Base-by-base conservation (phyloP, 2,888 invertebrate genomes). In the Parnassius mnemosyne region DNA sequence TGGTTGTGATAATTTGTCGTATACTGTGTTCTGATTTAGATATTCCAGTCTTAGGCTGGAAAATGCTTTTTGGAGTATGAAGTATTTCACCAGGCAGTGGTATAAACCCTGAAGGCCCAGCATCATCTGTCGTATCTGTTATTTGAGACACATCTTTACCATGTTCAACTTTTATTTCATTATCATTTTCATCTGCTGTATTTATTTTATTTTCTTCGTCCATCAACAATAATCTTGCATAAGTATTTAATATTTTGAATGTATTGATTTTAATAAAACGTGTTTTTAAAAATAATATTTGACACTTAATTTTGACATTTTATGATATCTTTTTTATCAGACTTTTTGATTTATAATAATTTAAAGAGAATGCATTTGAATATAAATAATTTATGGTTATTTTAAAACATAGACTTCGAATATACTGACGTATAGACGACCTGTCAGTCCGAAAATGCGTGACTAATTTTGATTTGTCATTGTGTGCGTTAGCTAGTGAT, bases 21-120 rank as follows among this genome's bases (percentile, higher is more conserved):
- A 91, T 77, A 61, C 77, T 87, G 62, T 90, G 89, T 69, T 91
- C 90, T 1, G 90, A 91, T 77, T 89, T 91, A 0, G 90, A 91
- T 52, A 85, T 70, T 1, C 87, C 85, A 59, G 83, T 72, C 69
- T 77, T 83, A 3, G 75, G 60, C 60, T 68, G 68, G 3, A 66
- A 57, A 42, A 49, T 67, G 67, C 58, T 75, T 68, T 75, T 81
- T 0, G 70, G 66, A 3, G 64, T 73, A 7, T 69, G 70, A 13
- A 69, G 74, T 1, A 87, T 70, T 3, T 85, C 72, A n/a, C 89
- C 90, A 1, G 90, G 90, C 55, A 89, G 64, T 42, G 73, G 66
- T 44, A 71, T 65, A 3, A 74, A 61, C 44, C 78, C 76, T n/a
- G 89, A 89, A 7, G 88, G 87, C 13, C 89, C 89, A 53, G 89